Percentiles rank a stretch among this genome's conserved stretches.
Conservation (phyloP, 2,888 invertebrate species). For the Sphecodes monilicornis region DNA sequence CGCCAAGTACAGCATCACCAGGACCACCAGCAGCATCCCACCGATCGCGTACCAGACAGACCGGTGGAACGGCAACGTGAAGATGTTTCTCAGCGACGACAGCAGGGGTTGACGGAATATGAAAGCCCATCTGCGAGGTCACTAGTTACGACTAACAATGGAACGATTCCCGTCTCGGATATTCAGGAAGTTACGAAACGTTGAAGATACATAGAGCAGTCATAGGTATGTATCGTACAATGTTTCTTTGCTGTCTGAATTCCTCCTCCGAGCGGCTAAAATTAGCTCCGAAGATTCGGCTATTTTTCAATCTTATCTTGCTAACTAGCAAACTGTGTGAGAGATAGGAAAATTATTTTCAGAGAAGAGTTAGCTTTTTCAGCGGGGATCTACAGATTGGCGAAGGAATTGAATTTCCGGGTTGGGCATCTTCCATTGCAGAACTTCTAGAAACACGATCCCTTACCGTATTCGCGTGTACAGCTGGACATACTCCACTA, state of each 20-base stretch:
- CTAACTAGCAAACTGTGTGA: not conserved
- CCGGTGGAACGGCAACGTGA: conserved; percentile 88
- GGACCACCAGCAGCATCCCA: conserved; percentile 85
- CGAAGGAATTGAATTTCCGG: not conserved
- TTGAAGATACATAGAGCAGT: not conserved
- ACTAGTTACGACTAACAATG: not conserved
- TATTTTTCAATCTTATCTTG: conserved; percentile 1
- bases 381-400: no score
- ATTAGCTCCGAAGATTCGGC: not conserved
- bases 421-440: not conserved
- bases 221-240: not conserved
- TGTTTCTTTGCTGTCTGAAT: not conserved
- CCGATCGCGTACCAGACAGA: conserved; percentile 88
- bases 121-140: conserved; percentile 85
- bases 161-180: not conserved
- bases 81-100: conserved; percentile 90
- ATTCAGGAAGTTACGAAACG: not conserved
- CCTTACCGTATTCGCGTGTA: conserved; percentile 87
- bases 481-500: conserved; percentile 89
- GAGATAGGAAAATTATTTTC: not conserved
- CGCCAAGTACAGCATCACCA: conserved; percentile 85
- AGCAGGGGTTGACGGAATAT: conserved; percentile 90
- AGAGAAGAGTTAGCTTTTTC: not conserved
- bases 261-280: not conserved
- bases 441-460: not conserved